phyloP scores from a whole-genome alignment of 2,113 vertebrate genomes.

The Pogonocichla stellata region DNA sequence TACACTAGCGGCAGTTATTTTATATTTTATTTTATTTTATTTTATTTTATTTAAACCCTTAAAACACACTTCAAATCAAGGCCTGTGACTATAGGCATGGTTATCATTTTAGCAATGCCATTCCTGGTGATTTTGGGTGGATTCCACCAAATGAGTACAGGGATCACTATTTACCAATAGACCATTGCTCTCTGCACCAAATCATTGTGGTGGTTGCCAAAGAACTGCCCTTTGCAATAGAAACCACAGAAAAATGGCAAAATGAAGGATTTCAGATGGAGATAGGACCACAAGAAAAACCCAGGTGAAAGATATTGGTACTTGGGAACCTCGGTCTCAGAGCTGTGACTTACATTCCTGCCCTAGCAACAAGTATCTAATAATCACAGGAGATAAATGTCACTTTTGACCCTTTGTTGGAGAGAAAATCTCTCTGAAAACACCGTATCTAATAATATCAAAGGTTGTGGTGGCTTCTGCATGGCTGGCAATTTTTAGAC shows the following conservation, averaged over 20 bases:
- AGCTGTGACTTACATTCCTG: background rate
- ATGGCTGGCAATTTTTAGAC: constrained; percentile 23
- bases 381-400: background rate
- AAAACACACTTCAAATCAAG: background rate
- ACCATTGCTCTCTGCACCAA: background rate
- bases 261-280: background rate
- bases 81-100: background rate
- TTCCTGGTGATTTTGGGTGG: background rate
- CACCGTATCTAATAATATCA: background rate
- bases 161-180: background rate
- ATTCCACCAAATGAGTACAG: background rate
- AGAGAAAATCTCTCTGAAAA: background rate
- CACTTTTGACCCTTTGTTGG: background rate
- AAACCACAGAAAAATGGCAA: background rate
- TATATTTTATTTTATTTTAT: background rate
- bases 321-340: background rate
- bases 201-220: background rate
- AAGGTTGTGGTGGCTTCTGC: constrained; percentile 3
- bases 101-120: background rate
- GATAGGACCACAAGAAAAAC: background rate
- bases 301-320: background rate
- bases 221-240: background rate
- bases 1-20: background rate
- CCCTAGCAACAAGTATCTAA: background rate
- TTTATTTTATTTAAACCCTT: background rate